phyloP scores from a whole-genome alignment of 1,140 invertebrate species.

The Aphis gossypii region DNA sequence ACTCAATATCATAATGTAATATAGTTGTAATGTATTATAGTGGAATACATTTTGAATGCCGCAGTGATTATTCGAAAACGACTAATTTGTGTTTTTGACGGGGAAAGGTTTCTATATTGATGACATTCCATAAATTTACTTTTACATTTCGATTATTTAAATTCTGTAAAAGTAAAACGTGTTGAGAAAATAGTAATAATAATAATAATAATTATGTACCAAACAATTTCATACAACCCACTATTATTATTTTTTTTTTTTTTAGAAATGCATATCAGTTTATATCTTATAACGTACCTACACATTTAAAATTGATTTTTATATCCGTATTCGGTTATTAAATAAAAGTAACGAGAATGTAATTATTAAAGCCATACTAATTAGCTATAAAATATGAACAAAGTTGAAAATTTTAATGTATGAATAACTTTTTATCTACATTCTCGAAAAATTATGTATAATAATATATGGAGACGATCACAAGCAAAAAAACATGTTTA shows the following conservation, averaged over 20 bases:
- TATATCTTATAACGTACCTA: not conserved
- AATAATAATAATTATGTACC: not conserved
- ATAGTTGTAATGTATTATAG: not conserved
- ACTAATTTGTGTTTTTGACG: not conserved
- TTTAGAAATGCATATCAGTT: slow-evolving; percentile 8
- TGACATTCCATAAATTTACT: slow-evolving; percentile 28
- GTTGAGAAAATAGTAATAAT: not conserved
- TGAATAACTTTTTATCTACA: not conserved
- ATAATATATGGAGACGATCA: too few species aligned
- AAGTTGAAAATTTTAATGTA: not conserved
- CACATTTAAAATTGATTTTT: not conserved
- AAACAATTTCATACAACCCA: not conserved
- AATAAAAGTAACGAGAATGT: not conserved
- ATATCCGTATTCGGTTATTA: not conserved
- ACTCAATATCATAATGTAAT: not conserved
- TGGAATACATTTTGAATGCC: not conserved
- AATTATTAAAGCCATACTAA: not conserved
- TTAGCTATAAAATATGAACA: not conserved
- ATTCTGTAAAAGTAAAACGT: not conserved
- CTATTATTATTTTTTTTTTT: not conserved
- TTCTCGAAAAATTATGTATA: not conserved
- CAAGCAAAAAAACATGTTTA: not conserved
- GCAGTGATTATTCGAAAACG: not conserved
- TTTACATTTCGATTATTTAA: slow-evolving; percentile 10
- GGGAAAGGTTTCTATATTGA: not conserved